Base-by-base conservation (phyloP, 2,888 invertebrate genomes). In the Adineta ricciae region DNA sequence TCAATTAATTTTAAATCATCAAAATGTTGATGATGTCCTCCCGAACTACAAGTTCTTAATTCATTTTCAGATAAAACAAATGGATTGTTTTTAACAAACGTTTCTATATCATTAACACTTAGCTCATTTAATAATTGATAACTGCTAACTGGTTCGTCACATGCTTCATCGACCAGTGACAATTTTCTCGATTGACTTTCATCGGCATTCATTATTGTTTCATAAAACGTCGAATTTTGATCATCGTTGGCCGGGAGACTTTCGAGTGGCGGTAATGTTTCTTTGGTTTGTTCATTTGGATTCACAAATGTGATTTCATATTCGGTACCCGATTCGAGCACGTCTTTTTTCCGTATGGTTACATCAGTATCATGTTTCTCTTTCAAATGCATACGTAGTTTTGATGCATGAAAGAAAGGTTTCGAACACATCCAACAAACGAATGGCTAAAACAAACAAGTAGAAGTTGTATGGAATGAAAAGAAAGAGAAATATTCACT, bases 11-110 rank as follows among this genome's bases (percentile, higher is more conserved):
- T 64, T 64, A 64, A 64, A 64, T 64, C 64, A 64, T 64, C 64
- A 64, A 64, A 64, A 64, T 64, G 64, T 32, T 64, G 64, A 64
- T 64, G 64, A 64, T 64, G 64, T 64, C 64, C 64, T 56, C 27
- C 56, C 32, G 64, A 64, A 32, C 64, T 32, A 32, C 64, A 64
- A 64, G 64, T 64, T 64, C 64, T 64, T 64, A 64, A 19, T 32
- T 64, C 64, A 64, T 36, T 64, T 32, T 64, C 64, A 64, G 78
- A n/a, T 78, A 41, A 41, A 78, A 78, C 78, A 78, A 78, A 78
- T 78, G 78, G 78, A 78, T 78, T 78, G n/a, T 78, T 78, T 78
- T 78, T 78, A n/a, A 78, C 78, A 78, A 78, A 78, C n/a, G 38
- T 38, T 78, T 78, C 78, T 41, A 78, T 78, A 78, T 78, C 78